Base-by-base conservation (phyloP, 1,140 invertebrate genomes). In the Bathynomus jamesi region DNA sequence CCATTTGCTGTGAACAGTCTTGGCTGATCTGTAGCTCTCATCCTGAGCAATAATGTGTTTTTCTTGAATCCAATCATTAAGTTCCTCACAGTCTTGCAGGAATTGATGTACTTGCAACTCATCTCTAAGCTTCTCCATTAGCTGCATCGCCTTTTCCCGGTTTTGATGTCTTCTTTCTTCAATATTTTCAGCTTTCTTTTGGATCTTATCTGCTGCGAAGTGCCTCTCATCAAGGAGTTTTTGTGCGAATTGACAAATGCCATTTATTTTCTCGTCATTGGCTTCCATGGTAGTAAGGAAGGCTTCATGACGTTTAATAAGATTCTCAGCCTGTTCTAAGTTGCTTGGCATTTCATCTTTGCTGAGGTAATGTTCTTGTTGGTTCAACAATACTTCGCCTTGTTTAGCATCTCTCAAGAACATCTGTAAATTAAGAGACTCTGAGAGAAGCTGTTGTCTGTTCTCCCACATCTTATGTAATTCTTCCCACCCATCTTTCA, bases 391-490 rank as follows among this genome's bases (percentile, higher is more conserved):
- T 68, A 99, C 95, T 83, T 99, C 98, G 8, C 94, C 96, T 85
- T 99, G 97, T 70, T 95, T 89, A 13, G 95, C 96, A 83, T 99
- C 96, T 28, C 96, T 87, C 82, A 98, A 89, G 85, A 99, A 93
- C 81, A 98, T 90, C 85, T 99, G 94, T 77, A 95, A 85, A 82
- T 95, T 94, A 73, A 99, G 87, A 78, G 92, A 95, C 83, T 99
- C 95, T 0, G 95, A 94, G 2, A 99, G 84, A 46, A 98, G 82
- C 73, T 96, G 90, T 82, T 99, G 95, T 63, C 96, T 84, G 84
- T 99, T 99, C 80, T 97, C 96, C 96, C 96, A 99, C 97, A 99
- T 99, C 84, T 99, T 94, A 78, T 98, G 91, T 63, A 99, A 84
- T 81, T 99, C 97, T 74, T 95, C 93, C 98, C 98, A 99, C 96